Base-by-base conservation (phyloP, 2,888 invertebrate genomes). In the Sussaba pulchella region DNA sequence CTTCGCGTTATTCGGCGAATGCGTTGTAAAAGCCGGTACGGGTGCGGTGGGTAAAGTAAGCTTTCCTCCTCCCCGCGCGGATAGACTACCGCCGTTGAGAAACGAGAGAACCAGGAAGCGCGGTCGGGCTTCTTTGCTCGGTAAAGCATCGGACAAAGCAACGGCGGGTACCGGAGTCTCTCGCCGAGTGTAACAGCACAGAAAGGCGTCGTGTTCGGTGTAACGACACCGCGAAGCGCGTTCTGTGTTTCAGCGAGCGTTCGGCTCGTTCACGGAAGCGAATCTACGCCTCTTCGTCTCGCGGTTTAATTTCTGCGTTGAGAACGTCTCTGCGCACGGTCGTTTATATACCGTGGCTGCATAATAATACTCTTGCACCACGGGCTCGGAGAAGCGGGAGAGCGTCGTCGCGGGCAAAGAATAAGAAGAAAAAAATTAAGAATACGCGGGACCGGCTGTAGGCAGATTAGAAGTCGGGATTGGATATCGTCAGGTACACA, bases 91-190 rank as follows among this genome's bases (percentile, higher is more conserved):
- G 72, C 81, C 81, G 71, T 75, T 47, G 82, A 81, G 86, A 87
- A 87, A 86, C 83, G 83, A 83, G 87, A 87, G 85, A 86, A 87
- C 85, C 87, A 84, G 86, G 86, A 85, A 86, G 83, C 83, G 74
- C 63, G 72, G 71, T 82, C 50, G 83, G 78, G 79, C 82, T 84
- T 83, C 75, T 82, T 79, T 83, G 78, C 82, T 82, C 75, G 82
- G 80, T 79, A 67, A 78, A 66, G 43, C 80, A 83, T 63, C 45
- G 76, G 63, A 81, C 80, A 81, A 81, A 81, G 80, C 76, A n/a
- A 69, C 75, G 36, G 26, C 41, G 12, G 26, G 54, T 39, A 61
- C 41, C 26, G 12, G 69, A n/a, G 14, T 26, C 50, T 50, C 57
- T 45, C 47, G 57, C 36, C 36, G 47, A 45, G 10, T 47, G 36